Conservation (phyloP, 1,140 invertebrate genomes). For the Spodoptera litura region DNA sequence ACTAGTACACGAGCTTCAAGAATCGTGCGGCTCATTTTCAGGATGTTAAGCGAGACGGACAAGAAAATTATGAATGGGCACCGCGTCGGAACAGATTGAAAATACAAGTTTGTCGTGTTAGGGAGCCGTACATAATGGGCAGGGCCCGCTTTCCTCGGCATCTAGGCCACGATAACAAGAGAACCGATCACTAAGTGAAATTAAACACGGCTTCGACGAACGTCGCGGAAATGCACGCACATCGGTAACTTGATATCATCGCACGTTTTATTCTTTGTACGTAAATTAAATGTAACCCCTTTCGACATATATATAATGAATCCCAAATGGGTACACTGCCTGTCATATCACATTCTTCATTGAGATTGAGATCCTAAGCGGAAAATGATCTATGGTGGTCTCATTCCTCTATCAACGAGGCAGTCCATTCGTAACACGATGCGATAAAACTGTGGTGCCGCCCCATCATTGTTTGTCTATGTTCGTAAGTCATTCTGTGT, state of each 20-base stretch:
- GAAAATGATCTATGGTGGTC: too few relatives aligned
- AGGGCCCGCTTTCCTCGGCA: conserved; percentile 70
- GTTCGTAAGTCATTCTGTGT: background rate
- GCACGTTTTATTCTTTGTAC: too few relatives aligned
- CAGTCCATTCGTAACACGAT: conserved; percentile 32
- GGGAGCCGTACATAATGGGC: conserved; percentile 66
- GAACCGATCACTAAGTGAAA: conserved; percentile 73
- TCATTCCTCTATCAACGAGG: too few relatives aligned
- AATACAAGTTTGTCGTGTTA: conserved; percentile 45
- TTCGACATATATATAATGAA: too few relatives aligned
- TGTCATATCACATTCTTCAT: too few relatives aligned
- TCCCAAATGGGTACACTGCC: too few relatives aligned
- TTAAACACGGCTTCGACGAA: conserved; percentile 63
- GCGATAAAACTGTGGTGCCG: conserved; percentile 26
- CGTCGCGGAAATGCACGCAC: conserved; percentile 54
- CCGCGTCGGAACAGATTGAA: conserved; percentile 36
- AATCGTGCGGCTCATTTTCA: conserved; percentile 26
- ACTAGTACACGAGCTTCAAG: background rate
- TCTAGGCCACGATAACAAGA: conserved; percentile 71
- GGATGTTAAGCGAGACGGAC: conserved; percentile 28
- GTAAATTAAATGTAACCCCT: too few relatives aligned
- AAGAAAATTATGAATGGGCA: conserved; percentile 34
- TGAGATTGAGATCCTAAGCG: too few relatives aligned
- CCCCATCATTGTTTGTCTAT: conserved; percentile 36
- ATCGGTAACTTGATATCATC: conserved; percentile 12